Base-by-base conservation (phyloP, 2,113 vertebrate species). In the Petrocephalus microphthalmus region DNA sequence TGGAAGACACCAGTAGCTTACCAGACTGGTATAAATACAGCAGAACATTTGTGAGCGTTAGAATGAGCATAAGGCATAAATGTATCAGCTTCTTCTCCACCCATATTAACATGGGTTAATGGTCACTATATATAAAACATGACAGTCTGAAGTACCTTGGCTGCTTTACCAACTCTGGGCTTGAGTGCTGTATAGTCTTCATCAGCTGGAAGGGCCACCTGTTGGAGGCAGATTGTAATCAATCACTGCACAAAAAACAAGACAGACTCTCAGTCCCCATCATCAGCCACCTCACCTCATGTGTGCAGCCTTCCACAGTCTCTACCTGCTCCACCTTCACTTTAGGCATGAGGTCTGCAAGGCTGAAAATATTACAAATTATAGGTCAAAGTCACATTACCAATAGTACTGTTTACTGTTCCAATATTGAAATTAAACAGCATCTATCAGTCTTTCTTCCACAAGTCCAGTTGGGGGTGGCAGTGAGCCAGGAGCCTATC, bases 301-400 rank as follows among this genome's bases (percentile, higher is more conserved):
- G 98, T 0, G 96, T 98, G 90, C 98, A 99, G 42, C 97, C 98
- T 93, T 99, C 98, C 91, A 97, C 95, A 0, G 97, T 99, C 88
- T 99, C 98, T 42, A 99, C 97, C 81, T 96, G 96, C 74, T 98
- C 96, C 45, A 98, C 97, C 85, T 97, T 99, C 84, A 99, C 96
- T 89, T 96, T 96, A 85, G 98, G 98, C 98, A 99, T 99, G 89
- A 99, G 92, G 64, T 99, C 98, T 92, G 96, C 89, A 91, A 99
- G 93, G 94, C 98, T 99, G 87, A 88, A 88, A 89, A 17, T 78
- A 13, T 67, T 11, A 85, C 37, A 53, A 5, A 19, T 8, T 7
- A 74, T 10, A 85, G 37, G 13, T 45, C 67, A 1, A 5, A 37
- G 25, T 37, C 13, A 74, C 5, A 37, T 19, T 25, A 29, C 10